Evolutionary conservation across 2,888 invertebrate species (phyloP).

Genomic region (Campoletis raptor): DNA sequence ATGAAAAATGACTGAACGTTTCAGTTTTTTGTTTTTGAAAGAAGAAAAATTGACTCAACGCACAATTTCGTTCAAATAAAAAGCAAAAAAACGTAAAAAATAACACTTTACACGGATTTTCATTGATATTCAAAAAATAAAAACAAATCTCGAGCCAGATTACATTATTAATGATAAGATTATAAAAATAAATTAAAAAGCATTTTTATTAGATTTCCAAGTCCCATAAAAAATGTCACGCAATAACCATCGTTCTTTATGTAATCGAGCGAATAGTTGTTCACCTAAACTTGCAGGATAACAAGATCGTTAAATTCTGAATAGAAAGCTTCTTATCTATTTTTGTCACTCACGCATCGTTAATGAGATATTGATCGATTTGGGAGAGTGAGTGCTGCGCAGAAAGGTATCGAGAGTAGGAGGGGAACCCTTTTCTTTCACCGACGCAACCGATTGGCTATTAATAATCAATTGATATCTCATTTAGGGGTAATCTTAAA

Average conservation of each 20-base stretch:
- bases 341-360: background rate
- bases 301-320: background rate
- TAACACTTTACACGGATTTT: too few species aligned
- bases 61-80: too few species aligned
- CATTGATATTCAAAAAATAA: too few species aligned
- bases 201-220: too few species aligned
- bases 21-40: too few species aligned
- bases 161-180: too few species aligned
- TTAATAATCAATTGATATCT: background rate
- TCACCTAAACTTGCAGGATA: background rate
- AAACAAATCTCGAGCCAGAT: too few species aligned
- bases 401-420: background rate
- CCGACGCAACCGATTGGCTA: background rate
- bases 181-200: too few species aligned
- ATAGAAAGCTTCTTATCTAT: background rate
- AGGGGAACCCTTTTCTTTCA: background rate
- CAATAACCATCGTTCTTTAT: background rate
- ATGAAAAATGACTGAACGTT: too few species aligned
- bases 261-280: background rate
- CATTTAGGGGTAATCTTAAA: background rate
- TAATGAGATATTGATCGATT: constrained; percentile 5
- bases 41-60: too few species aligned
- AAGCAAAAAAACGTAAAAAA: too few species aligned
- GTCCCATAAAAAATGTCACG: background rate
- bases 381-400: background rate